These are phyloP conservation scores for Silurus lanzhouensis DNA, from an alignment of 2,797 vertebrate genomes.

Conservation along the genomic window DNA sequence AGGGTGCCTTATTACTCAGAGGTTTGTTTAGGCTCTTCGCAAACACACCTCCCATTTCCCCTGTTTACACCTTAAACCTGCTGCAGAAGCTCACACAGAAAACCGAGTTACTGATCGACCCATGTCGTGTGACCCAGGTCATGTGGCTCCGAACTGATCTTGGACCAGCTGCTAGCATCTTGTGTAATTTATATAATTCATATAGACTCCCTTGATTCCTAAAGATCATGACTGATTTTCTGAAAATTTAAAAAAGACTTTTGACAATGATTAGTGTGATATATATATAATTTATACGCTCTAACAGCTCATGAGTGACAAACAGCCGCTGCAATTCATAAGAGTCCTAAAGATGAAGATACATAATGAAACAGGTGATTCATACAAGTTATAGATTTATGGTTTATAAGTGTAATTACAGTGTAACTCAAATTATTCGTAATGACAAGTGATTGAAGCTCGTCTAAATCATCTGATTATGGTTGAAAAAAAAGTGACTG, in stretches of 20 bases:
- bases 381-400: background rate
- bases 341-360: background rate
- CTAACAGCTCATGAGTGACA: too few species aligned
- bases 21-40: constrained; percentile 8
- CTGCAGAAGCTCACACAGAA: constrained; percentile 53
- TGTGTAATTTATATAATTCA: background rate
- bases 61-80: constrained; percentile 33
- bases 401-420: too few species aligned
- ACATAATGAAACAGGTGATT: background rate
- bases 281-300: too few species aligned
- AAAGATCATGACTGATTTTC: too few species aligned
- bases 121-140: too few species aligned
- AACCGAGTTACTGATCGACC: constrained; percentile 62
- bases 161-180: background rate
- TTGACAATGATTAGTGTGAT: too few species aligned
- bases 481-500: background rate
- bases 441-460: background rate
- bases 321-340: too few species aligned
- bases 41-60: constrained; percentile 21
- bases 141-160: background rate
- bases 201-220: background rate
- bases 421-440: background rate
- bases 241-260: too few species aligned
- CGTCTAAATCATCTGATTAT: too few species aligned
- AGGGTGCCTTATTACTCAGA: background rate